Percentiles rank a stretch among this genome's conserved stretches.
phyloP scores from a whole-genome alignment of 2,888 invertebrate genomes.

The Cancer borealis region DNA sequence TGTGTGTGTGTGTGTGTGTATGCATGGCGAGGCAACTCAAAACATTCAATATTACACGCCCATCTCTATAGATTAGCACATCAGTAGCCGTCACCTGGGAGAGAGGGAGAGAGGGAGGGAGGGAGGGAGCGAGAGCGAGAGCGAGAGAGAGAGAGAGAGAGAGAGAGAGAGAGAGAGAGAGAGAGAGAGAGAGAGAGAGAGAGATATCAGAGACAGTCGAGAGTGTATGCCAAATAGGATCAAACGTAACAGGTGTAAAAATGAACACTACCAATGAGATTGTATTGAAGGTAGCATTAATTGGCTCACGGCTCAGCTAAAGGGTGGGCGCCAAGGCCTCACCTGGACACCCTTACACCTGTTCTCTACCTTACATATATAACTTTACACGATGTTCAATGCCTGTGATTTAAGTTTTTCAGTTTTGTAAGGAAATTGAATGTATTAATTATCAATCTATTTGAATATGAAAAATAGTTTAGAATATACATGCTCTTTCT shows the following conservation, averaged over 20 bases:
- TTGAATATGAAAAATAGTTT: no score
- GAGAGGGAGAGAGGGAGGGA: not conserved
- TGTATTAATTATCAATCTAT: no score
- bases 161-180: slow-evolving; percentile 34
- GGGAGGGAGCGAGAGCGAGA: not conserved
- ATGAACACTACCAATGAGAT: not conserved
- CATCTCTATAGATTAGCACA: not conserved
- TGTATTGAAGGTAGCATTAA: not conserved
- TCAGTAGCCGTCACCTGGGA: not conserved
- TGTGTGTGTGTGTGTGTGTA: slow-evolving; percentile 3
- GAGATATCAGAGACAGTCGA: not conserved
- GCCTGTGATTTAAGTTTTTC: no score
- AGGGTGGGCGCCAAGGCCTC: no score
- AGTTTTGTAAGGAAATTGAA: no score
- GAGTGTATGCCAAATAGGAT: not conserved
- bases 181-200: slow-evolving; percentile 40
- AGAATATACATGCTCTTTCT: no score
- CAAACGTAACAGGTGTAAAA: slow-evolving; percentile 32
- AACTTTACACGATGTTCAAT: no score
- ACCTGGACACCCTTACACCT: no score
- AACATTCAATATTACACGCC: not conserved
- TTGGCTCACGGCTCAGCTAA: not conserved
- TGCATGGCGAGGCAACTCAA: not conserved
- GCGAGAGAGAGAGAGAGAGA: slow-evolving; percentile 16
- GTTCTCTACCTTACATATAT: no score